A percentile compares a stretch with the other conserved stretches of the same genome.
Conservation (phyloP, 92 coral and sea anemone genomes). For the Micromussa lordhowensis region DNA sequence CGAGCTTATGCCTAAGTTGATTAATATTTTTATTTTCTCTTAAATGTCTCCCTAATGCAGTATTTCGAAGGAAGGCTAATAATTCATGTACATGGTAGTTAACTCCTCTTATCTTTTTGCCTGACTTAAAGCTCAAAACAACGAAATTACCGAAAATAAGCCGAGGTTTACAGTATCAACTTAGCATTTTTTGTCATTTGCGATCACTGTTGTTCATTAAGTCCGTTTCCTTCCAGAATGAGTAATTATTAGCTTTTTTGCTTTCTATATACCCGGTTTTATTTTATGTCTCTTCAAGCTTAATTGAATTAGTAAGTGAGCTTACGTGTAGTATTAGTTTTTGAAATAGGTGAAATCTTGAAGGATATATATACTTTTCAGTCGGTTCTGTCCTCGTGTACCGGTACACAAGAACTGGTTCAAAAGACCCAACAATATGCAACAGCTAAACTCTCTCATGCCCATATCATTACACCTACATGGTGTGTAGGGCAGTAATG, state of each 20-base stretch:
- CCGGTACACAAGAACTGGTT: too few species aligned
- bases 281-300: too few species aligned
- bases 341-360: neutral
- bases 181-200: neutral
- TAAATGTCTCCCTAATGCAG: neutral
- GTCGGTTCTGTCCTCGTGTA: too few species aligned
- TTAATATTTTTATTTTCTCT: neutral
- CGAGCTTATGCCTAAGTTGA: neutral
- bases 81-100: neutral
- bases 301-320: too few species aligned
- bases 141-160: neutral
- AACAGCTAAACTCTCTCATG: too few species aligned
- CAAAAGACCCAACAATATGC: too few species aligned
- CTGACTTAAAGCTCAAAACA: neutral
- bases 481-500: too few species aligned
- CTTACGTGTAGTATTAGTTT: neutral
- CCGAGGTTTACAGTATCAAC: neutral
- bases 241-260: neutral
- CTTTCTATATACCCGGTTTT: neutral
- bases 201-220: neutral
- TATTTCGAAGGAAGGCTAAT: neutral
- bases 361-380: too few species aligned
- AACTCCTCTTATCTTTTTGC: neutral
- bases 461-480: too few species aligned
- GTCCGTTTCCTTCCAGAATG: neutral